phyloP scores from a whole-genome alignment of 2,797 vertebrate species.

The Peromyscus nudipes region DNA sequence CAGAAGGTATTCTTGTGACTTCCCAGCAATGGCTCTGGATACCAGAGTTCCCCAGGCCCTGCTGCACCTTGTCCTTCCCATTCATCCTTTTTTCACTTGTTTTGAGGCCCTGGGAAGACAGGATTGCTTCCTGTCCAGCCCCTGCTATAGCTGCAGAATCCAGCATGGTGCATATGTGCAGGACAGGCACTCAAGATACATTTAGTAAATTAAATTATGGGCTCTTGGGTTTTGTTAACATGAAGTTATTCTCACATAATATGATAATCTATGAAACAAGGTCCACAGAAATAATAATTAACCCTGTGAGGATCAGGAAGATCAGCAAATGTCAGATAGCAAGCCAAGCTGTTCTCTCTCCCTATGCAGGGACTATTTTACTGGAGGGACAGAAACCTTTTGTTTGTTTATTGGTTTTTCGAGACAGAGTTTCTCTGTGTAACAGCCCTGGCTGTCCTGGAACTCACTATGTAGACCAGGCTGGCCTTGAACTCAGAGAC shows the following conservation, averaged over 20 bases:
- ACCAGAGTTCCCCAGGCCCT: not conserved
- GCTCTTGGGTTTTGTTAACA: not conserved
- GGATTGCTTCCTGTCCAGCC: not conserved
- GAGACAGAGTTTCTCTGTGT: not conserved
- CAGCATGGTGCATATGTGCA: not conserved
- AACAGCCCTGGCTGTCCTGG: not conserved
- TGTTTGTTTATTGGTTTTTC: not conserved
- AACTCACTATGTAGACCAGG: not conserved
- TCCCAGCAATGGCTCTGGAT: not conserved
- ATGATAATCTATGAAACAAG: not conserved
- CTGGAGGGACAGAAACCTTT: not conserved
- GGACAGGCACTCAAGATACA: not conserved
- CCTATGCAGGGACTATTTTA: not conserved
- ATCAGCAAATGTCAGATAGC: not conserved
- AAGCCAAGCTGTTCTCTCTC: not conserved
- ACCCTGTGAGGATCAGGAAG: not conserved
- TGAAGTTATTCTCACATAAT: slow-evolving; percentile 10
- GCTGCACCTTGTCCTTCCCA: not conserved
- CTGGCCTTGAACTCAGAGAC: not conserved
- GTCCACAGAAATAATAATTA: slow-evolving; percentile 34
- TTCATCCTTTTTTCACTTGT: not conserved
- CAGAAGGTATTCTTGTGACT: not conserved
- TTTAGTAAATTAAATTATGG: slow-evolving; percentile 29
- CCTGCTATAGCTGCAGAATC: not conserved
- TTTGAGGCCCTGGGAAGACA: not conserved